Percentiles rank a stretch among this genome's conserved stretches.
phyloP scores from a whole-genome alignment of 37 sponge, comb jelly and placozoan genomes.

The Agelas oroides region DNA sequence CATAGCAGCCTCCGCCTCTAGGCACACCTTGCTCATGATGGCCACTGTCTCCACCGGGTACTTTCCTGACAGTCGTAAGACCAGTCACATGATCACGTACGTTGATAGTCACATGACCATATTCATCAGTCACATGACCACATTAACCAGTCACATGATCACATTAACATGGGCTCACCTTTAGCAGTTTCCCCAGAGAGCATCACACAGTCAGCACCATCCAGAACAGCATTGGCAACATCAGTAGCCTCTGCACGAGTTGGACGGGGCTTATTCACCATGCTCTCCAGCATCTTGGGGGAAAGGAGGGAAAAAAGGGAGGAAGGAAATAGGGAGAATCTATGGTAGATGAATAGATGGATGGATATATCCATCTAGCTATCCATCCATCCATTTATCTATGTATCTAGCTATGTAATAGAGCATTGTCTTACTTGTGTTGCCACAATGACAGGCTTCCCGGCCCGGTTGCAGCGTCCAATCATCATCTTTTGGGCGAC shows the following conservation, averaged over 20 bases:
- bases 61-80: constrained; percentile 42
- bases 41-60: constrained; percentile 89
- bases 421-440: constrained; percentile 85
- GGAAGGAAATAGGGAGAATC: too few relatives aligned
- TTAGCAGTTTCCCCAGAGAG: constrained; percentile 97
- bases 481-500: constrained; percentile 99
- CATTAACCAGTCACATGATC: too few relatives aligned
- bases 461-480: constrained; percentile 84
- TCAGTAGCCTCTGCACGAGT: constrained; percentile 96
- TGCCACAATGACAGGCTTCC: constrained; percentile 96
- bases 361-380: too few relatives aligned
- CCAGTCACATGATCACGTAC: too few relatives aligned
- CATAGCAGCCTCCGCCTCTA: constrained; percentile 95
- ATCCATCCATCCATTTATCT: too few relatives aligned
- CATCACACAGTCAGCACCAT: constrained; percentile 99
- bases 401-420: too few relatives aligned
- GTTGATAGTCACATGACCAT: too few relatives aligned
- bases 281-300: constrained; percentile 96
- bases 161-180: constrained; percentile 50
- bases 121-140: too few relatives aligned
- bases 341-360: too few relatives aligned
- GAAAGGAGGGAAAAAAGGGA: neutral
- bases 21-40: constrained; percentile 87
- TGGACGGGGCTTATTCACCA: constrained; percentile 93
- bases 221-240: constrained; percentile 97